Evolutionary conservation across 2,797 vertebrate genomes (phyloP).

Genomic region (Argyrosomus regius): DNA sequence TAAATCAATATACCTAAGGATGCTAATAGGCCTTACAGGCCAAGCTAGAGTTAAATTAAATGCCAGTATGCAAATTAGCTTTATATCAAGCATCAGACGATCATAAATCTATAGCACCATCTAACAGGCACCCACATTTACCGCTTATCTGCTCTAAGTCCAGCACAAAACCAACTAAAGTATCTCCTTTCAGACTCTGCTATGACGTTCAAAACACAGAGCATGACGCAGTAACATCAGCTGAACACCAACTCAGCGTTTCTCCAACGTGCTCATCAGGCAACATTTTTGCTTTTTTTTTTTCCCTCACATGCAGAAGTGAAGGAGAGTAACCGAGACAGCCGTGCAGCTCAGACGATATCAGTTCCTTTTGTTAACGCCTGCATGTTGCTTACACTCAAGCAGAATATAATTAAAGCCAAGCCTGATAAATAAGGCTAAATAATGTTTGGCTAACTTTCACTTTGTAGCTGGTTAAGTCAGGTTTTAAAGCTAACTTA

Average conservation of each 20-base stretch:
- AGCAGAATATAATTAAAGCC: no score
- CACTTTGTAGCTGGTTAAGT: no score
- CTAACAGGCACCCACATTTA: conserved; percentile 6
- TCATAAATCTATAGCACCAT: conserved; percentile 15
- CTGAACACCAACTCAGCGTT: background rate
- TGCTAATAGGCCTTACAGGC: background rate
- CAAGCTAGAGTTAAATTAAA: conserved; percentile 8
- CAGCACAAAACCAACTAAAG: background rate
- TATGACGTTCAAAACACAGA: conserved; percentile 2
- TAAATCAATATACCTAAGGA: background rate
- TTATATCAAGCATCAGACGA: conserved; percentile 3
- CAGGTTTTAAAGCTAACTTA: no score
- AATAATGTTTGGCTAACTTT: no score
- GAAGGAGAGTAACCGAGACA: background rate
- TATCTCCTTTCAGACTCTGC: background rate
- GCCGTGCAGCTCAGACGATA: conserved; percentile 8
- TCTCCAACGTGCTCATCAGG: background rate
- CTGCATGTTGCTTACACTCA: background rate
- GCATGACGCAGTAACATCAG: background rate
- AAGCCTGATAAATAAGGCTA: no score
- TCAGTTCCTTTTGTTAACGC: conserved; percentile 1
- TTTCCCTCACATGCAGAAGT: background rate
- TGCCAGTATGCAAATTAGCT: conserved; percentile 16
- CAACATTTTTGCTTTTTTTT: background rate
- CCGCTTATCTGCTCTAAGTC: background rate